phyloP scores from a whole-genome alignment of 1,140 invertebrate genomes.

The Akabosia matsudoensis region DNA sequence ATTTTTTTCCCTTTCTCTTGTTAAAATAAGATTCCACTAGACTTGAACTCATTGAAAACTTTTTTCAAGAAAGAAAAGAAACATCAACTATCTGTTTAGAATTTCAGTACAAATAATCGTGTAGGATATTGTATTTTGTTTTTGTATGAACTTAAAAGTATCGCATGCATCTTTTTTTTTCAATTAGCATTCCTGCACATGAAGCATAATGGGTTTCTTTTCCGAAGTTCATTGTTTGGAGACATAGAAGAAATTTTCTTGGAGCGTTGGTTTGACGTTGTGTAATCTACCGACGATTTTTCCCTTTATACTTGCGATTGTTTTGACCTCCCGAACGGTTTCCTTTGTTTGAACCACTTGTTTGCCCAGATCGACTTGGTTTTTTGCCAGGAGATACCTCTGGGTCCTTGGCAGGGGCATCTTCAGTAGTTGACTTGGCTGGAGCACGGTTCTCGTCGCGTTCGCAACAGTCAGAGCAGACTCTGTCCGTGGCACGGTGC shows the following conservation, averaged over 20 bases:
- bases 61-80: no score
- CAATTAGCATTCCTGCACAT: not conserved
- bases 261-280: no score
- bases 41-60: slow-evolving; percentile 1
- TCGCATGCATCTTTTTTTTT: not conserved
- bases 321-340: slow-evolving; percentile 10
- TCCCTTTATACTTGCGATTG: slow-evolving; percentile 35
- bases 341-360: not conserved
- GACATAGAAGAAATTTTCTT: no score
- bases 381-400: not conserved
- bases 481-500: not conserved
- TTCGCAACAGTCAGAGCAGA: slow-evolving; percentile 6
- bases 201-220: slow-evolving; percentile 8
- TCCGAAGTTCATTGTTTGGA: no score
- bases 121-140: no score
- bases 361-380: not conserved
- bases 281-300: slow-evolving; percentile 37
- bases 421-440: not conserved
- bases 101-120: slow-evolving; percentile 23
- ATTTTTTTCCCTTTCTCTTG: not conserved
- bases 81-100: not conserved
- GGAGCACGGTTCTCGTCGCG: slow-evolving; percentile 4
- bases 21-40: not conserved
- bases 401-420: not conserved
- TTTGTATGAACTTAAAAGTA: no score